A percentile compares a stretch with the other conserved stretches of the same genome.
phyloP scores from a whole-genome alignment of 2,113 vertebrate genomes.

The Pygoscelis adeliae region DNA sequence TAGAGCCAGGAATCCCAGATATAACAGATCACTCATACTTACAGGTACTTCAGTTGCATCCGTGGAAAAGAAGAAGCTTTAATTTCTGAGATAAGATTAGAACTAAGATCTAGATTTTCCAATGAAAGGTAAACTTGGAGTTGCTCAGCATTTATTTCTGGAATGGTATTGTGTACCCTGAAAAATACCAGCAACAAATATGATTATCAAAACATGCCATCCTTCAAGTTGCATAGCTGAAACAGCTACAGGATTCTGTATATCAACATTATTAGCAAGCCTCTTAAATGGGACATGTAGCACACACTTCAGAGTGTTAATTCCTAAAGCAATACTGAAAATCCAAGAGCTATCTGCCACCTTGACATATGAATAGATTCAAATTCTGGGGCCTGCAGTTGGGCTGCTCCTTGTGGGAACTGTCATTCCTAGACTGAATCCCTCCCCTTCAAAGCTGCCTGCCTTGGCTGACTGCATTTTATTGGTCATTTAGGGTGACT shows the following conservation, averaged over 20 bases:
- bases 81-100: slow-evolving; percentile 83
- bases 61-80: slow-evolving; percentile 80
- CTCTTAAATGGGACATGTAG: neutral
- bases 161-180: slow-evolving; percentile 83
- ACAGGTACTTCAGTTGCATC: slow-evolving; percentile 85
- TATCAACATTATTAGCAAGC: neutral
- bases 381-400: neutral
- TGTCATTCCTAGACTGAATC: neutral
- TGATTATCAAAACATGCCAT: neutral
- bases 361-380: neutral
- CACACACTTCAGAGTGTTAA: neutral
- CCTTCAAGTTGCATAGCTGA: neutral
- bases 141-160: slow-evolving; percentile 77
- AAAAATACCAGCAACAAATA: slow-evolving; percentile 22
- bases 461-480: neutral
- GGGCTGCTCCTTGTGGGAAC: neutral
- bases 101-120: slow-evolving; percentile 84
- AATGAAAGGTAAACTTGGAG: slow-evolving; percentile 80
- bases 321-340: neutral
- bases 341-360: neutral
- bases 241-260: neutral
- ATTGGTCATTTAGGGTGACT: neutral
- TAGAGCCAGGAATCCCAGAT: neutral
- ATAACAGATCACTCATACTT: slow-evolving; percentile 45
- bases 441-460: neutral